These are phyloP conservation scores for Cataglyphis livida DNA, from an alignment of 2,888 invertebrate species.

Conservation along the genomic window DNA sequence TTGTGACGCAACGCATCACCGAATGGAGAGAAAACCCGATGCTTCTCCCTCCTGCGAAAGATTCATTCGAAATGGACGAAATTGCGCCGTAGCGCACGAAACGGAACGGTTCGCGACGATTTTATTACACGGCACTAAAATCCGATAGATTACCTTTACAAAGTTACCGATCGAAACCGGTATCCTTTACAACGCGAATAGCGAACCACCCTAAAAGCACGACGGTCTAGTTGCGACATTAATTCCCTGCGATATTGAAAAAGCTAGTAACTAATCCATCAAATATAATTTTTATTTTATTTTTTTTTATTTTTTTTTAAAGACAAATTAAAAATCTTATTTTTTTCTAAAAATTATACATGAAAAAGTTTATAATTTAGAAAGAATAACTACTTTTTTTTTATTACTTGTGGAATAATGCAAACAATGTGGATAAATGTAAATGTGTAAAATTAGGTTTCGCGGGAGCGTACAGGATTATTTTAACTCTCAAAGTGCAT, in stretches of 20 bases:
- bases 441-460: not conserved
- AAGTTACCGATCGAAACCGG: constrained; percentile 61
- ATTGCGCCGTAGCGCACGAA: constrained; percentile 49
- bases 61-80: constrained; percentile 39
- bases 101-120: constrained; percentile 57
- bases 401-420: not conserved
- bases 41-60: constrained; percentile 15
- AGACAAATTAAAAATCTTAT: not conserved
- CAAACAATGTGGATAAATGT: not conserved
- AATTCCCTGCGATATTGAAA: constrained; percentile 19
- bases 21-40: constrained; percentile 4
- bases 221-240: constrained; percentile 17
- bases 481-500: not conserved
- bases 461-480: not conserved
- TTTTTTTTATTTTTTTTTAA: too few relatives aligned
- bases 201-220: constrained; percentile 20
- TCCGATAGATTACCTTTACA: constrained; percentile 63
- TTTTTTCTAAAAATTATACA: not conserved
- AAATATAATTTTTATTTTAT: not conserved
- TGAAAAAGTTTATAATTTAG: not conserved
- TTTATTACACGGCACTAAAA: constrained; percentile 66
- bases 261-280: not conserved
- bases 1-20: constrained; percentile 44
- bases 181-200: constrained; percentile 18
- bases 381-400: constrained; percentile 9